Evolutionary conservation across 2,113 vertebrate genomes (phyloP).

Genomic region (Jacana jacana): DNA sequence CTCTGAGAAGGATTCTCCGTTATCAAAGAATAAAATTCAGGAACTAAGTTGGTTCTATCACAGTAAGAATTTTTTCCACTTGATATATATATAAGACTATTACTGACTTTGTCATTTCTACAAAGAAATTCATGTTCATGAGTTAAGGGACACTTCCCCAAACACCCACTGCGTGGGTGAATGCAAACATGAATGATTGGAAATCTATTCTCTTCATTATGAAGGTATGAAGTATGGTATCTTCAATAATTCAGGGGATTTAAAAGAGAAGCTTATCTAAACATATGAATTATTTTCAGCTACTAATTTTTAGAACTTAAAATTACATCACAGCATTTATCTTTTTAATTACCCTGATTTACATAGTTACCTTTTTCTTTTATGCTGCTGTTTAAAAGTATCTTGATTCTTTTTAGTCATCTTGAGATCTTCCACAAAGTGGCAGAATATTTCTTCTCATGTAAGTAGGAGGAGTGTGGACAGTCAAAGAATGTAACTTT

Average conservation of each 20-base stretch:
- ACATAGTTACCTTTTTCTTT: constrained; percentile 65
- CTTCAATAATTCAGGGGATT: background rate
- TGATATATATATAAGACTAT: background rate
- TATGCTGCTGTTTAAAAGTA: constrained; percentile 61
- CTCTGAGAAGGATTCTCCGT: background rate
- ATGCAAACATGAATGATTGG: background rate
- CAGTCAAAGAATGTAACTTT: constrained; percentile 73
- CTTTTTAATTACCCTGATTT: constrained; percentile 16
- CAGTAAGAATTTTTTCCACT: background rate
- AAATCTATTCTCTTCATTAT: background rate
- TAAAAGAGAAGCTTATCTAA: background rate
- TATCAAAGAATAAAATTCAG: background rate
- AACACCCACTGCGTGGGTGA: background rate
- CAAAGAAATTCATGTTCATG: background rate
- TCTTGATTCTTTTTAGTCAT: constrained; percentile 66
- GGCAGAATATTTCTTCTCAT: constrained; percentile 64
- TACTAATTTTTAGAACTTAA: background rate
- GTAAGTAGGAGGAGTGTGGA: constrained; percentile 61
- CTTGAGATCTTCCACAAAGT: constrained; percentile 65
- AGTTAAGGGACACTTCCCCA: background rate
- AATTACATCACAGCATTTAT: background rate
- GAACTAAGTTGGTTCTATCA: background rate
- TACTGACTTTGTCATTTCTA: background rate
- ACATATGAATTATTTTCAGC: background rate
- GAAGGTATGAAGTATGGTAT: background rate